Evolutionary conservation across 2,888 invertebrate genomes (phyloP), one percentile per base, ranked within the genome.

Genomic region (Philonicus albiceps): DNA sequence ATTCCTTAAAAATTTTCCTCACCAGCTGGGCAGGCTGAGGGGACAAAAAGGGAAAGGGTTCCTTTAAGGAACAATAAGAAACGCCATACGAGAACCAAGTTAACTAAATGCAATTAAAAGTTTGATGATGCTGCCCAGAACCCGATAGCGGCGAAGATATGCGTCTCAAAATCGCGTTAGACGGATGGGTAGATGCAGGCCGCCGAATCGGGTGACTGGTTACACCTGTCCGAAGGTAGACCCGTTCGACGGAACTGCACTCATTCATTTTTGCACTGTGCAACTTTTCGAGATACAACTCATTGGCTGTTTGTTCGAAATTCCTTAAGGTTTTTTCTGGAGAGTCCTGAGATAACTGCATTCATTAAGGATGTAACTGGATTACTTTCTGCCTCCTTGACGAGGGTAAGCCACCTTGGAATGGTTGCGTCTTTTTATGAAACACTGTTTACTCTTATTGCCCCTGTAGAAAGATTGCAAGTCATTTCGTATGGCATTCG

Each of bases 81-180:
- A n/a, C 22, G 7, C 30, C 49, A 16, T 74, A 49, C 80, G 7
- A n/a, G 37, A 64, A 34, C n/a, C 64, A 64, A 83, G 83, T 83
- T 83, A 83, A 83, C 64, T 64, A 83, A 83, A 83, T 83, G 34
- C 83, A 83, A 83, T 83, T 83, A 83, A 83, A 83, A 64, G 16
- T 83, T 72, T 27, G 37, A 64, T 27, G 64, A 16, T 22, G 64
- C 27, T 64, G 27, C 64, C 22, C 8, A 64, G 27, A 27, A 64
- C 64, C 22, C 64, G 64, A 49, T 49, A 5, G 49, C 49, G 49
- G 49, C n/a, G n/a, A 16, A 49, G 49, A 49, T 49, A 49, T 49
- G 64, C 19, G 19, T 19, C 64, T 64, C 7, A 22, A 11, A 22
- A 27, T 19, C 64, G 64, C 64, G 64, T 64, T 74, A 31, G 53